Base-by-base conservation (phyloP, 1,140 invertebrate genomes). In the Hylaeus anthracinus region DNA sequence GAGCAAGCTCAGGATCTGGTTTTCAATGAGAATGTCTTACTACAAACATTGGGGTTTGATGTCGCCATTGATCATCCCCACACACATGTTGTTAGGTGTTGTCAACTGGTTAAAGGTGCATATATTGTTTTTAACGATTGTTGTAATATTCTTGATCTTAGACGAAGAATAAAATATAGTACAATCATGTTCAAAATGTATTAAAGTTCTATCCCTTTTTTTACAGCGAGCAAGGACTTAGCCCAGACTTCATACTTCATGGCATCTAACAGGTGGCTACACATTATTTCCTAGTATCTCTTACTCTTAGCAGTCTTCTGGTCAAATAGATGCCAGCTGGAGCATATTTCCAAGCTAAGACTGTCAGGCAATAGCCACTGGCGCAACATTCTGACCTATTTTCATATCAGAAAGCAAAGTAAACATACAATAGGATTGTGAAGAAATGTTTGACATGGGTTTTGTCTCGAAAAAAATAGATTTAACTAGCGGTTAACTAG, bases 241-340 rank as follows among this genome's bases (percentile, higher is more conserved):
- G 98, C 98, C 55, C 98, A 99, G 94, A 99, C 98, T 56, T 98
- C 98, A 0, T 99, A 99, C 94, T 98, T 99, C 93, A 97, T 99
- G 96, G 98, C 98, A 82, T 99, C 98, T 61, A 99, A 99, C 94
- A 98, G 97, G 97, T 97, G 93, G 75, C 75, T 92, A 91, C 72
- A 83, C 58, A 86, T 90, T 86, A 86, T 80, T 87, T 83, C 72
- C 81, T 85, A 84, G 72, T 87, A 86, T 78, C 74, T 86, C 79
- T 88, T 89, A 86, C 79, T 85, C 75, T 84, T 85, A 88, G 74
- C 79, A 79, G 83, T 86, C 86, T 87, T 87, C 83, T 75, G 84
- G 77, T 86, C 78, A 83, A 79, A 86, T 88, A 86, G 81, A 71
- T 84, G 79, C 75, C 75, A 76, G 70, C 66, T 81, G 78, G 60